Percentiles rank a stretch among this genome's conserved stretches.
Conservation (phyloP, 2,797 vertebrate genomes). For the Gastrophryne carolinensis region DNA sequence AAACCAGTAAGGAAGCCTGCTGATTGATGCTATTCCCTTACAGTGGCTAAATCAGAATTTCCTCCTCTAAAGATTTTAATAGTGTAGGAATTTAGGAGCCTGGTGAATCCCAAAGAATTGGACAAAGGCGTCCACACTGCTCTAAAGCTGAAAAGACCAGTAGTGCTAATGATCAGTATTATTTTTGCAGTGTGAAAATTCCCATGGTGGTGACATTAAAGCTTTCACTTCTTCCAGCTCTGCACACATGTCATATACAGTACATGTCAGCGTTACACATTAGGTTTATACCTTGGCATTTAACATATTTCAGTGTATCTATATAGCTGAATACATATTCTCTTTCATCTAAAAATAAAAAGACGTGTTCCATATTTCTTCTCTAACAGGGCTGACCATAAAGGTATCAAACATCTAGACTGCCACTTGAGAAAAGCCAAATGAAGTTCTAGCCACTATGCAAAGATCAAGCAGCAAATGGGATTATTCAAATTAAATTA, state of each 20-base stretch:
- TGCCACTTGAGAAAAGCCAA: conserved; percentile 26
- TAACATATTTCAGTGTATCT: neutral
- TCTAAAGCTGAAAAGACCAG: too few species aligned
- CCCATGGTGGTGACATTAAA: neutral
- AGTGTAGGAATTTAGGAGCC: too few species aligned
- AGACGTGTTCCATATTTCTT: neutral
- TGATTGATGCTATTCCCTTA: too few species aligned
- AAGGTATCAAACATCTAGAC: neutral
- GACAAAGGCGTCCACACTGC: too few species aligned
- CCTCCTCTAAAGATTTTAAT: too few species aligned
- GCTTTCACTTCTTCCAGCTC: neutral
- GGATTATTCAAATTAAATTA: neutral
- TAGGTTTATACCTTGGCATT: too few species aligned
- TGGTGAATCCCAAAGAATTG: too few species aligned
- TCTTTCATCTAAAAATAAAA: neutral
- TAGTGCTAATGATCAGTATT: too few species aligned
- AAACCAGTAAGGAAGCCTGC: too few species aligned
- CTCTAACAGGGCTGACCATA: neutral
- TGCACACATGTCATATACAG: neutral
- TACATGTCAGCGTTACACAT: neutral
- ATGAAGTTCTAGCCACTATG: conserved; percentile 31
- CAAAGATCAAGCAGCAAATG: conserved; percentile 42
- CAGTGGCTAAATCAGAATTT: too few species aligned
- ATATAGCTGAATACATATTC: neutral
- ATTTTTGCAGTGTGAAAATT: neutral